Evolutionary conservation across 2,113 vertebrate genomes (phyloP), one percentile per base, ranked within the genome.

Genomic region (Rousettus leschenaultii): DNA sequence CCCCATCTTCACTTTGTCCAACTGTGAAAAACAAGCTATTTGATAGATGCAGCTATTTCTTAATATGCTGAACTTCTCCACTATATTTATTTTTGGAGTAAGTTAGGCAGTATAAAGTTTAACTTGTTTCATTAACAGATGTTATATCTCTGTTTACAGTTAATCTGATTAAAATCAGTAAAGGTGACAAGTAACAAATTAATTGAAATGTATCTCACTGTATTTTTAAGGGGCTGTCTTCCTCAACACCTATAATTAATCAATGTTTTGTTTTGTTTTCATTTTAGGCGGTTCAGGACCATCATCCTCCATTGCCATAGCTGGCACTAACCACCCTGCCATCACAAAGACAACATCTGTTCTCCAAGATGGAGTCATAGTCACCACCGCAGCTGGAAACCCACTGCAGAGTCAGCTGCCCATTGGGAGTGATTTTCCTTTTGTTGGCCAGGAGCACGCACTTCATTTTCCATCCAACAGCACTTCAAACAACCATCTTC

Each of bases 331-430:
- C 98, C 99, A 99, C 91, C 98, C 98, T 40, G 99, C 99, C 98
- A 99, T 99, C 97, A 99, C 99, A 61, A 99, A 99, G 98, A 99
- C 99, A 79, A 99, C 98, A 11, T 99, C 99, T 7, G 98, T 99
- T 97, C 98, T 99, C 51, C 99, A 99, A 57, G 99, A 99, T 4
- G 99, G 99, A 16, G 98, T 99, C 77, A 99, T 99, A 63, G 99
- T 99, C 97, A 99, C 98, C 96, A 99, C 98, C 1, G 98, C 99
- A 75, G 97, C 98, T 70, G 99, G 99, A 97, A 98, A 98, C 95
- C 96, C 98, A 40, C 97, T 99, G 71, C 98, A 98, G 97, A 98
- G 97, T 96, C 99, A 99, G 97, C 98, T 99, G 97, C 98, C 99
- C 92, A 70, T 99, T 84, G 98, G 97, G 96, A 98, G 95, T 75